Evolutionary conservation across 2,797 vertebrate genomes (phyloP), one percentile per base, ranked within the genome.

Genomic region (Glossophaga mutica): DNA sequence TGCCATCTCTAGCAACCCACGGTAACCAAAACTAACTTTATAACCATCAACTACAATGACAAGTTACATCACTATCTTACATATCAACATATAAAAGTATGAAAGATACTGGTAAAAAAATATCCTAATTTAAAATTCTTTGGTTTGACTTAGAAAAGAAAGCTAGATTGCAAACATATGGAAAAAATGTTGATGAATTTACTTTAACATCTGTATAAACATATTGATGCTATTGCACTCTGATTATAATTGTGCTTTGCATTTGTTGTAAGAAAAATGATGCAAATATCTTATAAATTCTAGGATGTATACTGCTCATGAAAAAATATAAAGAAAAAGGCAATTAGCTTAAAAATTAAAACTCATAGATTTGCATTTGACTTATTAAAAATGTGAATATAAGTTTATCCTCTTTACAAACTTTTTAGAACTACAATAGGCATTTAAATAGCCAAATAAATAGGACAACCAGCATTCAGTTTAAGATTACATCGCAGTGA

Each of bases 221-320:
- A 97, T 97, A 98, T 94, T 97, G 78, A 97, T 96, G 79, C 32
- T 78, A 71, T 68, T 97, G 92, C 81, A 92, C 94, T 96, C 88
- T 97, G 86, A 88, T 90, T 96, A 96, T 83, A 97, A 96, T 87
- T 95, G 71, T 68, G 7, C 94, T 70, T 84, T 98, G 90, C 91
- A 97, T 16, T 94, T 82, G 77, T 94, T 81, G 97, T 57, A 95
- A 94, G 85, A 73, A 93, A 84, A 5, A 83, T 90, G 77, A 79
- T 29, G 22, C 65, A 86, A 88, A 34, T 82, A 1, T 5, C 76
- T 44, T 94, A 2, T 79, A 34, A 92, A 71, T 0, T 12, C 46
- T 22, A 0, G 94, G 96, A 97, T 97, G 97, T 96, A 97, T 94
- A 52, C n/a, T 74, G 29, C 0, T 94, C 6, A 82, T 55, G 3